Percentiles rank a stretch among this genome's conserved stretches.
Conservation (phyloP, 2,797 vertebrate genomes). For the Lateolabrax maculatus region DNA sequence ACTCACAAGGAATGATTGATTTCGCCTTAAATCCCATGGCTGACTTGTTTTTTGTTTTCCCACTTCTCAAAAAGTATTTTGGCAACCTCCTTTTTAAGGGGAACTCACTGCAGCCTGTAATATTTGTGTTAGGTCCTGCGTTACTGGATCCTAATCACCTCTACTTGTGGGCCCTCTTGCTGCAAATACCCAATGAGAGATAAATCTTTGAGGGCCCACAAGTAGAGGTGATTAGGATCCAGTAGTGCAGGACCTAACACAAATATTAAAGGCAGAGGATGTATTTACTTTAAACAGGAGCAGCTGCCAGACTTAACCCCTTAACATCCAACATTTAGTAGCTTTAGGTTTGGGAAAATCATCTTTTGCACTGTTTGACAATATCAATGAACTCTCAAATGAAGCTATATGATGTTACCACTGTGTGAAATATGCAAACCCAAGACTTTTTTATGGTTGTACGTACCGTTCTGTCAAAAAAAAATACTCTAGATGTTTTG, state of each 20-base stretch:
- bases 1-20: conserved; percentile 61
- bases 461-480: background rate
- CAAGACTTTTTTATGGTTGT: background rate
- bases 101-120: conserved; percentile 20
- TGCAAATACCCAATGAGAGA: conserved; percentile 20
- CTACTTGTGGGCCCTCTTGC: too few relatives aligned
- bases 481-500: background rate
- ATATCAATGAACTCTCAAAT: background rate
- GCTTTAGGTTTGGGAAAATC: background rate
- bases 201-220: conserved; percentile 6
- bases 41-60: conserved; percentile 50
- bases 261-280: background rate
- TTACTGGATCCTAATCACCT: too few relatives aligned
- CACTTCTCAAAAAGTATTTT: conserved; percentile 40
- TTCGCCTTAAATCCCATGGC: conserved; percentile 47
- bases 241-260: background rate
- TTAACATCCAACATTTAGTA: background rate
- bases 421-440: background rate
- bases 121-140: too few relatives aligned
- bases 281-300: background rate
- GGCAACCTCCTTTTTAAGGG: conserved; percentile 37
- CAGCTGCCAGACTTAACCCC: conserved; percentile 6
- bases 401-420: background rate
- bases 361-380: background rate
- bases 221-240: background rate